phyloP scores from a whole-genome alignment of 2,888 invertebrate species.

The Ectemnius lituratus region DNA sequence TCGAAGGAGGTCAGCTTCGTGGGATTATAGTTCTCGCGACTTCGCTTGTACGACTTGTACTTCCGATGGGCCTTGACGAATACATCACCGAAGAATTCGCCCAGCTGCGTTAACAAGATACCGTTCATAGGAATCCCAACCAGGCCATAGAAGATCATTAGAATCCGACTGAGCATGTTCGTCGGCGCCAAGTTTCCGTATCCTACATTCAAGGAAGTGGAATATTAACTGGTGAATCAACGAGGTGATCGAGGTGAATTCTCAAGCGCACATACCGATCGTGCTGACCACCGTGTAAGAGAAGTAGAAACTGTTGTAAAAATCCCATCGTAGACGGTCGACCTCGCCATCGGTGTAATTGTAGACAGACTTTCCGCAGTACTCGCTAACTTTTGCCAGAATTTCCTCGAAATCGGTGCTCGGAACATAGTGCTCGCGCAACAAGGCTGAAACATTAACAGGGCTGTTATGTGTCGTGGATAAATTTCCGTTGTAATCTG shows the following conservation, averaged over 20 bases:
- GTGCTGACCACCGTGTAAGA: conserved; percentile 95
- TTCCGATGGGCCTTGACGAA: conserved; percentile 88
- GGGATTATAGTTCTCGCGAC: conserved; percentile 77
- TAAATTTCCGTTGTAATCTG: background rate
- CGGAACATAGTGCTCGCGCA: conserved; percentile 81
- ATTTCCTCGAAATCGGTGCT: conserved; percentile 81
- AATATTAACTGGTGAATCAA: background rate
- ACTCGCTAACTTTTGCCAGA: conserved; percentile 82
- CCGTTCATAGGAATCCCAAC: conserved; percentile 93
- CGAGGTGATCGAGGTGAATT: background rate
- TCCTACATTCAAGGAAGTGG: conserved; percentile 79
- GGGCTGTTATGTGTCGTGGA: background rate
- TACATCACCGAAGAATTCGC: conserved; percentile 87
- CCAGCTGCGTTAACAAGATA: conserved; percentile 81
- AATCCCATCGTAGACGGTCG: conserved; percentile 88
- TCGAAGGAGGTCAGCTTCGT: conserved; percentile 70
- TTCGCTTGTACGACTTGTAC: conserved; percentile 86
- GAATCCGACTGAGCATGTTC: conserved; percentile 87
- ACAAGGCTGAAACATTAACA: conserved; percentile 80
- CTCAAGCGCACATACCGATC: conserved; percentile 83
- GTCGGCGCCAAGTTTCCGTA: conserved; percentile 95
- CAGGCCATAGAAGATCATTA: conserved; percentile 93
- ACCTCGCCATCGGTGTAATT: conserved; percentile 82
- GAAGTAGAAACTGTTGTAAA: conserved; percentile 94
- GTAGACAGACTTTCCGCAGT: conserved; percentile 87